These are phyloP conservation scores for Glyphotaelius pellucidus DNA, from an alignment of 2,888 invertebrate species.

Conservation along the genomic window DNA sequence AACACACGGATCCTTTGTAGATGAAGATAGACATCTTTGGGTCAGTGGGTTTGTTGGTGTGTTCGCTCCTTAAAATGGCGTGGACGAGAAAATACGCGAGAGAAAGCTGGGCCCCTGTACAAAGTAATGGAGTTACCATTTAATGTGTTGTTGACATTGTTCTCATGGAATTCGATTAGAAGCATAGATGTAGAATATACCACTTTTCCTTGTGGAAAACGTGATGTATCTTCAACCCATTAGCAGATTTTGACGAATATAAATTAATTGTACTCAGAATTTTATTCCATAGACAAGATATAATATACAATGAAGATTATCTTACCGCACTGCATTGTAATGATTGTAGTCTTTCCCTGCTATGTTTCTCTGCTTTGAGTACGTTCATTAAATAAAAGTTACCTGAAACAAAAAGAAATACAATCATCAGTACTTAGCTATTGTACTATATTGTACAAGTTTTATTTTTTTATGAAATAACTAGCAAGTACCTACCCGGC, in stretches of 20 bases:
- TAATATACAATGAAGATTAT: neutral
- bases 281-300: no score
- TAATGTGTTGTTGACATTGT: neutral
- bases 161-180: neutral
- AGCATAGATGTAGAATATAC: neutral
- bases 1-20: constrained; percentile 50
- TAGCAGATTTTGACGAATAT: neutral
- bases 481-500: no score
- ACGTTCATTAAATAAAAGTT: neutral
- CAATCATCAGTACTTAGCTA: neutral
- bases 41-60: constrained; percentile 12
- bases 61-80: neutral
- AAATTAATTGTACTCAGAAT: neutral
- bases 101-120: neutral
- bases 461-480: no score
- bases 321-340: neutral
- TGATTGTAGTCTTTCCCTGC: no score
- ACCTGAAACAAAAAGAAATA: constrained; percentile 14
- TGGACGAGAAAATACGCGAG: neutral
- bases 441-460: no score
- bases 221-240: neutral
- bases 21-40: constrained; percentile 16
- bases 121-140: constrained; percentile 1
- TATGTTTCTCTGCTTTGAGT: neutral
- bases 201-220: neutral